Evolutionary conservation across 2,113 vertebrate genomes (phyloP), one percentile per base, ranked within the genome.

Genomic region (Syngnathus typhle): DNA sequence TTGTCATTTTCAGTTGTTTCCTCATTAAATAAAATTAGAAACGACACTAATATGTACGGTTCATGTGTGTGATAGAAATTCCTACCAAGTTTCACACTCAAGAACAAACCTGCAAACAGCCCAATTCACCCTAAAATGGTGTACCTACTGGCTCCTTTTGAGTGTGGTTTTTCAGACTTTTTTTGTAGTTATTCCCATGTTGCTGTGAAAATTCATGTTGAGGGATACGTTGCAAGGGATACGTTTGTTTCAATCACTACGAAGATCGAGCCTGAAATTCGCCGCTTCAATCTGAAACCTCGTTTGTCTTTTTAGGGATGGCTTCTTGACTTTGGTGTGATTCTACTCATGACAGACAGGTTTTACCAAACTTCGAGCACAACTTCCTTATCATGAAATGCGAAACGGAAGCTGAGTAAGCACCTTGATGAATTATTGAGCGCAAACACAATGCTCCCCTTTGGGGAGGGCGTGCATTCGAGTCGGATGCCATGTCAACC

Each of bases 391-490:
- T 27, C n/a, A 4, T 15, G 1, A 60, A 60, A 38, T 7, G 58
- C 7, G 41, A 44, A 62, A 62, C 21, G 43, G 60, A 61, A 61
- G 60, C 60, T 5, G 60, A 41, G 38, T 23, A 12, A 43, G 60
- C n/a, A 21, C 19, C 38, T 39, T 41, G 39, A 43, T 62, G 60
- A 62, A 62, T 62, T 62, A 62, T 62, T 44, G 60, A 62, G 60
- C 13, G 60, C n/a, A 12, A 56, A 56, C 27, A 27, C 55, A 13
- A 58, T 16, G 15, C 55, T 36, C 55, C 37, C 55, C 27, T 16
- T 58, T 16, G 55, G 27, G 27, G 5, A 16, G 39, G 39, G n/a
- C 41, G 21, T 43, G 6, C n/a, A 41, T 39, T 38, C 3, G 23
- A 6, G 59, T 11, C 38, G 19, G 38, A 41, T 21, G 10, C 19